phyloP scores from a whole-genome alignment of 2,797 vertebrate genomes.

The Sebastes iracundus region DNA sequence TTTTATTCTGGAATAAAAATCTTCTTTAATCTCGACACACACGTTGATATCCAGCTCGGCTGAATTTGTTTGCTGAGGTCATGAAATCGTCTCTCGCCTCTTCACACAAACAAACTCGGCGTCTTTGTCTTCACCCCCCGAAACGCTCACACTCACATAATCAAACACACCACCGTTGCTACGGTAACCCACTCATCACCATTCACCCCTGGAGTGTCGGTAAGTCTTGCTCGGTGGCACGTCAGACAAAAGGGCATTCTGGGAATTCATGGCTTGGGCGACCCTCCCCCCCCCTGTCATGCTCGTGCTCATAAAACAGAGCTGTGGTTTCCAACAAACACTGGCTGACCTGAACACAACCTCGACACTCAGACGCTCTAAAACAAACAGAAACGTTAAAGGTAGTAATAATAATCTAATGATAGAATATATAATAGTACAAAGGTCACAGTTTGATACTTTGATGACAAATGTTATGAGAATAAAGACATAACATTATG shows the following conservation, averaged over 20 bases:
- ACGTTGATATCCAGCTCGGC: background rate
- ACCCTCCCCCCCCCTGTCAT: background rate
- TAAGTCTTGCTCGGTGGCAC: constrained; percentile 61
- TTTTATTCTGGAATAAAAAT: background rate
- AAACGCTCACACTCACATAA: constrained; percentile 10
- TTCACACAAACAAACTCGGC: constrained; percentile 33
- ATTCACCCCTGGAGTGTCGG: constrained; percentile 55
- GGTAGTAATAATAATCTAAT: no score
- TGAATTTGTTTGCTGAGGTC: background rate
- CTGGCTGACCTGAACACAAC: constrained; percentile 20
- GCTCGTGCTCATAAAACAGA: background rate
- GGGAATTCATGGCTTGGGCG: constrained; percentile 32
- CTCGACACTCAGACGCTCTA: background rate
- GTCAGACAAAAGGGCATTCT: constrained; percentile 66
- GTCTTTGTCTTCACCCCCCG: constrained; percentile 14
- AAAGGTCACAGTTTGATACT: no score
- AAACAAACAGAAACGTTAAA: constrained; percentile 18
- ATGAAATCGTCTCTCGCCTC: background rate
- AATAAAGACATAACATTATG: no score
- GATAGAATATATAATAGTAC: no score
- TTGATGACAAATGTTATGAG: no score
- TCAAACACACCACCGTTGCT: constrained; percentile 56
- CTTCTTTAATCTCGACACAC: background rate
- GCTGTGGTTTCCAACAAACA: constrained; percentile 5
- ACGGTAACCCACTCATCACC: constrained; percentile 53